Conservation (phyloP, 1,140 invertebrate species). For the Mizuhopecten yessoensis region DNA sequence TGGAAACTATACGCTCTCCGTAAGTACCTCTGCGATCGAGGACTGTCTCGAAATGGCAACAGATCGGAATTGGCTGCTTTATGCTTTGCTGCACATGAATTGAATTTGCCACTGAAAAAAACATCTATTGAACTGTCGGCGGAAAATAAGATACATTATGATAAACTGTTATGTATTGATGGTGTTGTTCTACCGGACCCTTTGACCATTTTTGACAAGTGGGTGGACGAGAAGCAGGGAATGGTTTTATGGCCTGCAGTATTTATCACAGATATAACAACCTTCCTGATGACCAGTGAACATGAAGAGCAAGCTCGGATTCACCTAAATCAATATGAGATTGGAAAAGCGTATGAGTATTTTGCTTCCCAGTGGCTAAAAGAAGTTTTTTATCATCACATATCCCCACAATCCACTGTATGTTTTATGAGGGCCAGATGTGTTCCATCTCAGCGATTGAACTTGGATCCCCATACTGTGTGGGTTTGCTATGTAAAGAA, state of each 20-base stretch:
- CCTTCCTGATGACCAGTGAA: conserved; percentile 38
- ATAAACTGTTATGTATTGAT: background rate
- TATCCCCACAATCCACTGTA: background rate
- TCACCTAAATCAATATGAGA: conserved; percentile 49
- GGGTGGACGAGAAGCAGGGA: too few relatives aligned
- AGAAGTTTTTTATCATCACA: conserved; percentile 48
- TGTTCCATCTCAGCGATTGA: conserved; percentile 46
- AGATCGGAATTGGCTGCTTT: conserved; percentile 42
- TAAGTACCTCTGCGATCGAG: conserved; percentile 43
- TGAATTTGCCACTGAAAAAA: conserved; percentile 26
- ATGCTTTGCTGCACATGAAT: background rate
- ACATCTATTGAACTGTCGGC: background rate
- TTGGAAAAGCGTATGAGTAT: conserved; percentile 54
- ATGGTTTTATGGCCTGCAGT: too few relatives aligned
- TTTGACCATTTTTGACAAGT: too few relatives aligned
- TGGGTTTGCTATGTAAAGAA: conserved; percentile 50
- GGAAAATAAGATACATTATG: background rate
- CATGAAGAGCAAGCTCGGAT: background rate
- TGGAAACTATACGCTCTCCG: conserved; percentile 45
- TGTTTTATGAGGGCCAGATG: conserved; percentile 50
- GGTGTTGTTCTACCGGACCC: conserved; percentile 22
- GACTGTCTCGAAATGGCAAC: conserved; percentile 20
- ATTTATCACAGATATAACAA: too few relatives aligned
- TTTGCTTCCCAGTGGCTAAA: conserved; percentile 44
- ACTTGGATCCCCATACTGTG: conserved; percentile 42